Evolutionary conservation across 2,888 invertebrate species (phyloP), one percentile per base, ranked within the genome.

Genomic region (Sinelater perroti): DNA sequence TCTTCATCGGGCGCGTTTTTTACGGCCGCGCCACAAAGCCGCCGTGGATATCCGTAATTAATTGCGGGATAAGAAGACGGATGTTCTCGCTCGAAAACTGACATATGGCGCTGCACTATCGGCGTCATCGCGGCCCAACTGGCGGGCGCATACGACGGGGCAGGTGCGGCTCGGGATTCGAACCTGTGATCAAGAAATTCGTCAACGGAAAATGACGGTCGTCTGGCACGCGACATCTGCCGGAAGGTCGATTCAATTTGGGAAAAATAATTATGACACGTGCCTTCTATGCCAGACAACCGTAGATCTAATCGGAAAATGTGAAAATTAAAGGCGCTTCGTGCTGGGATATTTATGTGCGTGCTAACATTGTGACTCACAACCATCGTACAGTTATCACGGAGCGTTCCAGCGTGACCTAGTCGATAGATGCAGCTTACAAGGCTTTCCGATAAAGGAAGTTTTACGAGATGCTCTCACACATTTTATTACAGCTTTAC

Each of bases 161-260:
- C 57, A 57, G 57, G 57, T 57, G 57, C 52, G 21, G 35, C 28
- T 30, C 36, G 28, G 16, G 35, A 18, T 50, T 40, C 38, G 42
- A 53, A 45, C 56, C 52, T 51, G 47, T 57, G 46, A 57, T 57
- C 53, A 57, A 47, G 38, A 57, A 50, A 31, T 46, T 52, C 31
- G 38, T 16, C 40, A 52, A 52, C 36, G 28, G 20, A 28, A 46
- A 54, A 54, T 47, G 54, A 54, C 54, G 31, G 54, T 30, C 38
- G 54, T 46, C 20, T 20, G 24, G 47, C 16, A 20, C 30, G 13
- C 18, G 21, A 54, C 54, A 54, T 54, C 54, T 54, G 54, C 54
- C 35, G 13, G 3, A 54, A 36, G 21, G 30, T 26, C 24, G 36
- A 36, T 45, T 50, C 30, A 44, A 44, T 30, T 44, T 28, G 26